These are phyloP conservation scores for Aspidiotus destructor DNA, from an alignment of 2,888 invertebrate genomes.

Conservation along the genomic window DNA sequence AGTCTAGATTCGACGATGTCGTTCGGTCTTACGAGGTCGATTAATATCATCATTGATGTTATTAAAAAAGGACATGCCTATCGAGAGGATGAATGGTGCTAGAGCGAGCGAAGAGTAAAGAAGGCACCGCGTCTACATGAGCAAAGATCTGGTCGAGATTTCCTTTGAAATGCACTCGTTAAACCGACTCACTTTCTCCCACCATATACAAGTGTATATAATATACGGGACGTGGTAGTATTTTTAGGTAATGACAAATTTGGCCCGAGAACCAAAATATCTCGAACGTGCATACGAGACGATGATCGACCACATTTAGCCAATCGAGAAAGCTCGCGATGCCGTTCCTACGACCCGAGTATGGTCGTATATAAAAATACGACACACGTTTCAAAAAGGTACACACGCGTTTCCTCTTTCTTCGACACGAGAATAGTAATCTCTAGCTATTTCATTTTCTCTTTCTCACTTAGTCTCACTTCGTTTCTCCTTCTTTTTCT, in stretches of 20 bases:
- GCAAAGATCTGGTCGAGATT: no score
- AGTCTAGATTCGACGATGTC: no score
- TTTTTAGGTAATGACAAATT: constrained; percentile 22
- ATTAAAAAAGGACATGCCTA: no score
- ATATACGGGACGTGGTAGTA: not conserved
- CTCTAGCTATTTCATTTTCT: constrained; percentile 4
- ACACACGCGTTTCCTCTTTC: not conserved
- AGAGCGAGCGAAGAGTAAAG: no score
- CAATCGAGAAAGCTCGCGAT: constrained; percentile 6
- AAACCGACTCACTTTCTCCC: no score
- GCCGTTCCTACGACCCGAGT: constrained; percentile 19
- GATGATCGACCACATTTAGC: constrained; percentile 8
- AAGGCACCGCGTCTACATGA: no score
- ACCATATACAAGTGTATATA: no score
- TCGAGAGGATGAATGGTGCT: no score
- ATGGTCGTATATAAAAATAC: constrained; percentile 13
- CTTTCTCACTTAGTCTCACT: constrained; percentile 5
- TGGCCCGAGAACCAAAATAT: constrained; percentile 15
- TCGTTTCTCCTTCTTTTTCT: not conserved
- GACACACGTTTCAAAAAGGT: constrained; percentile 12
- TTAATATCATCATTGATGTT: no score
- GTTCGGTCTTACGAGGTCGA: no score
- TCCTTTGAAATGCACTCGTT: no score
- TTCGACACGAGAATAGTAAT: not conserved
- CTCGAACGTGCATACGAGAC: not conserved